phyloP scores from a whole-genome alignment of 2,888 invertebrate genomes.

The Parascotia fuliginaria region DNA sequence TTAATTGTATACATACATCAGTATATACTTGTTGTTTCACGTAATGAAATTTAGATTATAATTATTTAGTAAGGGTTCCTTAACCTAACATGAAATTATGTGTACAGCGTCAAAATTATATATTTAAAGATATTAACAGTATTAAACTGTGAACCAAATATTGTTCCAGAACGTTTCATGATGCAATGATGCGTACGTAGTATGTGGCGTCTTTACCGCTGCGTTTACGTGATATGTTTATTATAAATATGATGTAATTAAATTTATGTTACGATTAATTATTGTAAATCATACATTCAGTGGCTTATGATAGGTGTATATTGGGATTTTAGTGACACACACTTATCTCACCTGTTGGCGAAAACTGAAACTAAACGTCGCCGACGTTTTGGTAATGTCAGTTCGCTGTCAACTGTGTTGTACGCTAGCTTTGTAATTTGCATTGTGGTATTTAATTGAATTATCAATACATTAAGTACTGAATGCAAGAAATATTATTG shows the following conservation, averaged over 20 bases:
- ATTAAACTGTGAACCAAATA: conserved; percentile 66
- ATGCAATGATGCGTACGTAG: conserved; percentile 42
- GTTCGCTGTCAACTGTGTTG: too few species aligned
- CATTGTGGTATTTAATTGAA: too few species aligned
- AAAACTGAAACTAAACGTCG: too few species aligned
- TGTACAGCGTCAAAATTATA: conserved; percentile 37
- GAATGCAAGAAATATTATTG: too few species aligned
- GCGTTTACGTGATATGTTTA: conserved; percentile 41
- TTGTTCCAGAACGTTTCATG: conserved; percentile 54
- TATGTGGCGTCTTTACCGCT: conserved; percentile 39
- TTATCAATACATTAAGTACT: too few species aligned
- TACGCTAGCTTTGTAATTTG: too few species aligned
- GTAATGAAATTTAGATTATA: conserved; percentile 29
- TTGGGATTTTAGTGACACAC: too few species aligned
- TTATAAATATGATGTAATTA: conserved; percentile 54
- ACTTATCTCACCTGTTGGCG: too few species aligned
- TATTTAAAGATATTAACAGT: conserved; percentile 60
- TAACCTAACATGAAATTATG: conserved; percentile 20
- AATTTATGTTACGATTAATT: conserved; percentile 61
- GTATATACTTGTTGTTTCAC: conserved; percentile 17
- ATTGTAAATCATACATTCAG: conserved; percentile 73
- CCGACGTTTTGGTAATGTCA: too few species aligned
- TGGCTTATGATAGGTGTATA: conserved; percentile 74
- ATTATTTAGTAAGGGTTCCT: conserved; percentile 22
- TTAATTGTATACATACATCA: conserved; percentile 14